Percentiles rank a stretch among this genome's conserved stretches.
Evolutionary conservation across 2,113 vertebrate species (phyloP).

Genomic region (Cochlearius cochlearius): DNA sequence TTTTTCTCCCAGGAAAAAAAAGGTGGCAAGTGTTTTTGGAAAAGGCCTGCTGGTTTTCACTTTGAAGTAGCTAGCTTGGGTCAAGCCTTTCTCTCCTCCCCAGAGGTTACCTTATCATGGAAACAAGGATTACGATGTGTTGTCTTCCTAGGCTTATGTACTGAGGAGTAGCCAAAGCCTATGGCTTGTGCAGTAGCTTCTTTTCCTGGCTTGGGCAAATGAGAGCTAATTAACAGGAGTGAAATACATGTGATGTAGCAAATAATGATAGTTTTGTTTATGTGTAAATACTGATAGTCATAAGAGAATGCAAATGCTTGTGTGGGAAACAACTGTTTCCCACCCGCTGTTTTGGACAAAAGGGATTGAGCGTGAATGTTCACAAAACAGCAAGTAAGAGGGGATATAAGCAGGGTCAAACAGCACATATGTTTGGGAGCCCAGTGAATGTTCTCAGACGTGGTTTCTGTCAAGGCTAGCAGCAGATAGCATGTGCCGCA

Average conservation of each 20-base stretch:
- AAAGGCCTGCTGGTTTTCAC: not conserved
- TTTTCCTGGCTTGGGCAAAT: not conserved
- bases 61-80: not conserved
- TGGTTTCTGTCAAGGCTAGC: not conserved
- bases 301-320: not conserved
- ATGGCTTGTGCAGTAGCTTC: not conserved
- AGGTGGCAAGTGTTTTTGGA: not conserved
- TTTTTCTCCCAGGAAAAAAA: not conserved
- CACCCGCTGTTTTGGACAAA: not conserved
- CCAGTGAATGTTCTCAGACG: not conserved
- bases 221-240: not conserved
- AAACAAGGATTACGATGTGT: rapidly evolving
- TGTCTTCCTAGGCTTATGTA: not conserved
- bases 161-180: not conserved
- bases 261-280: not conserved
- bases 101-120: not conserved
- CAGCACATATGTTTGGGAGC: not conserved
- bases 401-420: not conserved
- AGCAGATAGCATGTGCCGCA: rapidly evolving
- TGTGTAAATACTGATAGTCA: not conserved
- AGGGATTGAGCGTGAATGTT: not conserved
- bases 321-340: not conserved
- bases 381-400: not conserved
- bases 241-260: not conserved
- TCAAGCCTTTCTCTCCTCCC: not conserved